Base-by-base conservation (phyloP, 2,113 vertebrate genomes). In the Donacobius atricapilla region DNA sequence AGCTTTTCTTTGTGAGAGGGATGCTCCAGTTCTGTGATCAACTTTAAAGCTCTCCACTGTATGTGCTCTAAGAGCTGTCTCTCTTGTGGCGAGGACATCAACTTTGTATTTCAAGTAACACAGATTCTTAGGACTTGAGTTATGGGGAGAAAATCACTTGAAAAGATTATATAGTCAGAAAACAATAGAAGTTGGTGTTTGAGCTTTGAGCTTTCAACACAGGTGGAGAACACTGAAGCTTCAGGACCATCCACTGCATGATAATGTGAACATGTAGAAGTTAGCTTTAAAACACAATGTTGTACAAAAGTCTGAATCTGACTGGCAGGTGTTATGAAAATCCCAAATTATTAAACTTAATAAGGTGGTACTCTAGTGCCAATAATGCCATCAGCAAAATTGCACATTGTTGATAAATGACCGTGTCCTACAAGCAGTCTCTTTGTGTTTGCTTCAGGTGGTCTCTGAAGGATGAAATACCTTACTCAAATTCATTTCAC, bases 171-270 rank as follows among this genome's bases (percentile, higher is more conserved):
- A 2, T 44, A n/a, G 24, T 54, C 48, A 48, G 53, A 72, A 83
- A 83, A 23, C 17, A 31, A 33, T 16, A 18, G 10, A n/a, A 84
- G 13, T 7, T 23, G 18, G 14, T 69, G 31, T 51, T 69, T 10
- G 28, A 21, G 6, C 73, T 71, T 87, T 37, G 48, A 40, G 53
- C 14, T 58, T 69, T 61, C 21, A 37, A 27, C 15, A 13, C 4
- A 10, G 22, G 20, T 20, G 11, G 44, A 50, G 33, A 24, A 17
- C 24, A 30, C 28, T 28, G 42, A 63, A 65, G 39, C 35, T 65
- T 76, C n/a, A n/a, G 8, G 37, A 84, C 11, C 7, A 15, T 51
- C 44, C 28, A 20, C 20, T 10, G 6, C 0, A 0, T 18, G 5
- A 30, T 51, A 48, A 40, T 0, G 1, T 21, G 48, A 71, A n/a